Percentiles rank a stretch among this genome's conserved stretches.
Conservation (phyloP, 2,888 invertebrate species). For the Electrophaes corylata region DNA sequence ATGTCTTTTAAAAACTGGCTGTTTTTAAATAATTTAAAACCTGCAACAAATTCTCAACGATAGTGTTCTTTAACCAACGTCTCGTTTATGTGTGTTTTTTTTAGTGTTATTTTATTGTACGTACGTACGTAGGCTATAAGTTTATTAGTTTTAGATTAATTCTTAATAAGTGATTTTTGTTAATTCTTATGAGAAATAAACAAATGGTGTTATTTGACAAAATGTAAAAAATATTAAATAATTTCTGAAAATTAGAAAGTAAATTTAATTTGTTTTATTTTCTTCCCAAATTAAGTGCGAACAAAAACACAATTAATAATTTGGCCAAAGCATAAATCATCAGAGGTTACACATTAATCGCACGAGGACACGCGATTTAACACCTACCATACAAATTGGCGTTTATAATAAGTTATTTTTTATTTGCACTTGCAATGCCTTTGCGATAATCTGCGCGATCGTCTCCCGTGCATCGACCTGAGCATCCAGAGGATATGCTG, state of each 20-base stretch:
- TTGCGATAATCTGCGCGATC: constrained; percentile 62
- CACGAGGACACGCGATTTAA: constrained; percentile 56
- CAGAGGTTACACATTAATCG: constrained; percentile 55
- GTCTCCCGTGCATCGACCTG: constrained; percentile 68
- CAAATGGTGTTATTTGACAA: neutral
- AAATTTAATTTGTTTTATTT: constrained; percentile 16
- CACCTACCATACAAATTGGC: constrained; percentile 54
- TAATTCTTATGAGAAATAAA: too few species aligned
- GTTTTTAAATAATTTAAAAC: too few species aligned
- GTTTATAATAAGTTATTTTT: constrained; percentile 47
- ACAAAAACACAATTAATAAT: constrained; percentile 27
- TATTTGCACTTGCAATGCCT: constrained; percentile 46
- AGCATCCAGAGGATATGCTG: constrained; percentile 60
- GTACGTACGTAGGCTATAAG: too few species aligned
- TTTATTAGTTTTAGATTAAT: too few species aligned
- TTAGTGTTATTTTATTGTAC: too few species aligned
- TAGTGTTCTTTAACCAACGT: too few species aligned
- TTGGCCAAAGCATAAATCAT: constrained; percentile 51
- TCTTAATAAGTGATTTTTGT: too few species aligned
- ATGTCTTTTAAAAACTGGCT: too few species aligned
- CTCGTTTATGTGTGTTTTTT: too few species aligned
- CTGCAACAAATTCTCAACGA: too few species aligned
- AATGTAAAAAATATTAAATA: neutral
- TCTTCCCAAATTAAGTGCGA: constrained; percentile 22
- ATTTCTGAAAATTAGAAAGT: neutral